phyloP scores from a whole-genome alignment of 2,888 invertebrate genomes.

The Orthonychiurus folsomi region DNA sequence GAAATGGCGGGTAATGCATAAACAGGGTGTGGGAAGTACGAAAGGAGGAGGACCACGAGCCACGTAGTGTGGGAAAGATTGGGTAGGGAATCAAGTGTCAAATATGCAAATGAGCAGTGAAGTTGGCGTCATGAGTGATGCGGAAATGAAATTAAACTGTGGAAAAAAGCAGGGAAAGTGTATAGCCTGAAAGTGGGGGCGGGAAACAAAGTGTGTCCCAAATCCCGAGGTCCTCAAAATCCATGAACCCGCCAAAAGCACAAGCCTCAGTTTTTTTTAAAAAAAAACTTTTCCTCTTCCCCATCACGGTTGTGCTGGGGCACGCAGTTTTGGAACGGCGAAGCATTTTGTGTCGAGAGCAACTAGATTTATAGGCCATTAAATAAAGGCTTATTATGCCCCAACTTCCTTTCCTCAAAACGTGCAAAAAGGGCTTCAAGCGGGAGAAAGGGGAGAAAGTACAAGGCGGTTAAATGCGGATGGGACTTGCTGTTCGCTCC shows the following conservation, averaged over 20 bases:
- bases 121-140: neutral
- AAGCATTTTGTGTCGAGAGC: slow-evolving; percentile 41
- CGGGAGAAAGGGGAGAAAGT: slow-evolving; percentile 2
- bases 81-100: neutral
- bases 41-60: too few species aligned
- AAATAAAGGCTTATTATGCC: slow-evolving; percentile 41
- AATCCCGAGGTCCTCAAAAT: neutral
- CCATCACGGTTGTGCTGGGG: slow-evolving; percentile 20
- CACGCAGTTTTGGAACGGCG: slow-evolving; percentile 38
- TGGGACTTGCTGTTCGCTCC: too few species aligned
- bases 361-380: slow-evolving; percentile 41
- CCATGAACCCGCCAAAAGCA: neutral
- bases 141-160: neutral
- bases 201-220: neutral
- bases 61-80: too few species aligned
- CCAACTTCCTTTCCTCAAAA: slow-evolving; percentile 38
- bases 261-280: neutral
- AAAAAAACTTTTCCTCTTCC: neutral
- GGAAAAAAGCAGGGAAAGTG: neutral
- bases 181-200: neutral
- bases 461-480: neutral
- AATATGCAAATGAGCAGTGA: neutral
- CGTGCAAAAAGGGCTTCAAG: neutral
- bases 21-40: too few species aligned
- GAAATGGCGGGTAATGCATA: too few species aligned